Base-by-base conservation (phyloP, 37 sponge, comb jelly and placozoan species). In the Hormiphora californensis region DNA sequence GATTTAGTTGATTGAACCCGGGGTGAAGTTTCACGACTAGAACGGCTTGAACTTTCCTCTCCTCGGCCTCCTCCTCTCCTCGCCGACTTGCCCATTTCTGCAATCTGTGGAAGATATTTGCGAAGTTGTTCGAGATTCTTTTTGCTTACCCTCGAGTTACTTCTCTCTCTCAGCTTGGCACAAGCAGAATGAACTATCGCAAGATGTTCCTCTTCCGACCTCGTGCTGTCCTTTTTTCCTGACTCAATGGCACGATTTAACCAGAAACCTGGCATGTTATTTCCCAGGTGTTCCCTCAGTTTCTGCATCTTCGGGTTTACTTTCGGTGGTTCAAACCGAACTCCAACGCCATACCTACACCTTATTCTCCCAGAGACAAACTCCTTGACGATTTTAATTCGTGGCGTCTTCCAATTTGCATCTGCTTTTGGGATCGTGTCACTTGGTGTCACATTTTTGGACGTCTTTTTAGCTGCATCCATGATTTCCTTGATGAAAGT, bases 261-360 rank as follows among this genome's bases (percentile, higher is more conserved):
- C n/a, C n/a, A n/a, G n/a, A n/a, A n/a, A n/a, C n/a, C n/a, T n/a
- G n/a, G n/a, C n/a, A n/a, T n/a, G n/a, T n/a, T n/a, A n/a, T n/a
- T n/a, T n/a, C n/a, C n/a, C n/a, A n/a, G n/a, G n/a, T n/a, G n/a
- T n/a, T n/a, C n/a, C n/a, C n/a, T n/a, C n/a, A n/a, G n/a, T n/a
- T n/a, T n/a, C n/a, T n/a, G n/a, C n/a, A n/a, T n/a, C n/a, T n/a
- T n/a, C n/a, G n/a, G n/a, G n/a, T n/a, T n/a, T n/a, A n/a, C n/a
- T n/a, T n/a, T n/a, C n/a, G n/a, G n/a, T 40, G 1, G 27, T 0
- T 73, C 81, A 15, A 25, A 15, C 12, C 23, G 40, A 4, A 73
- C 81, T 9, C 81, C 81, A 73, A 73, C 81, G 19, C 81, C 81
- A 36, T 40, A 73, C 22, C 43, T 73, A 1, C 2, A 27, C 44